A percentile compares a stretch with the other conserved stretches of the same genome.
phyloP scores from a whole-genome alignment of 2,888 invertebrate species.

The Dryomyza anilis region DNA sequence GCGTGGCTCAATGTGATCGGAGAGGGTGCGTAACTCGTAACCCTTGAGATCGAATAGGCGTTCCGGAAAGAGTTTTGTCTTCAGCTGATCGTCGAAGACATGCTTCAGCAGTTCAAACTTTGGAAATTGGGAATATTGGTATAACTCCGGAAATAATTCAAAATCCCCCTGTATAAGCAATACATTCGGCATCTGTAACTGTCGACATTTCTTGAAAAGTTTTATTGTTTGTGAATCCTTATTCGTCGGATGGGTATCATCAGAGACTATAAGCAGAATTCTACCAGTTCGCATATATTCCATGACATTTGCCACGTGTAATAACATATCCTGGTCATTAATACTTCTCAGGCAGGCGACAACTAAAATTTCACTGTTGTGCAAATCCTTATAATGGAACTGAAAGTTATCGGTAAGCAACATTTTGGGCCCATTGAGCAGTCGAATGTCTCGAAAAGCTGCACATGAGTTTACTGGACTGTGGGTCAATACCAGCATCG shows the following conservation, averaged over 20 bases:
- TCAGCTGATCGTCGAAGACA: neutral
- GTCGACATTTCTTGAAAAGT: neutral
- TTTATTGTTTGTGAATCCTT: neutral
- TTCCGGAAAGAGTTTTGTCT: constrained; percentile 13
- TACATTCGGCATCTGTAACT: constrained; percentile 29
- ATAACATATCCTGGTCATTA: neutral
- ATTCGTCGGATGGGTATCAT: neutral
- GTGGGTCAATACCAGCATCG: neutral
- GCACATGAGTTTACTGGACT: neutral
- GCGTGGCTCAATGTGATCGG: constrained; percentile 28
- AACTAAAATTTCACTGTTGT: neutral
- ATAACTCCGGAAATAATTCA: neutral
- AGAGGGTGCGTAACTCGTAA: constrained; percentile 27
- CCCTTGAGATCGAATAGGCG: constrained; percentile 26
- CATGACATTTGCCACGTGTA: neutral
- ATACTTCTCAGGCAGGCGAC: neutral
- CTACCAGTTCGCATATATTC: neutral
- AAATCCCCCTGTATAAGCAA: constrained; percentile 25
- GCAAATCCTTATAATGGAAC: neutral
- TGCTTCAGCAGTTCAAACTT: constrained; percentile 12
- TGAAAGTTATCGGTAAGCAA: neutral
- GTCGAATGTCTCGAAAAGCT: neutral
- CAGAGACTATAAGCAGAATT: neutral
- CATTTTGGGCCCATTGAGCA: neutral
- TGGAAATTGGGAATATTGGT: constrained; percentile 30